Evolutionary conservation across 2,888 invertebrate species (phyloP), one percentile per base, ranked within the genome.

Genomic region (Caenorhabditis sinica): DNA sequence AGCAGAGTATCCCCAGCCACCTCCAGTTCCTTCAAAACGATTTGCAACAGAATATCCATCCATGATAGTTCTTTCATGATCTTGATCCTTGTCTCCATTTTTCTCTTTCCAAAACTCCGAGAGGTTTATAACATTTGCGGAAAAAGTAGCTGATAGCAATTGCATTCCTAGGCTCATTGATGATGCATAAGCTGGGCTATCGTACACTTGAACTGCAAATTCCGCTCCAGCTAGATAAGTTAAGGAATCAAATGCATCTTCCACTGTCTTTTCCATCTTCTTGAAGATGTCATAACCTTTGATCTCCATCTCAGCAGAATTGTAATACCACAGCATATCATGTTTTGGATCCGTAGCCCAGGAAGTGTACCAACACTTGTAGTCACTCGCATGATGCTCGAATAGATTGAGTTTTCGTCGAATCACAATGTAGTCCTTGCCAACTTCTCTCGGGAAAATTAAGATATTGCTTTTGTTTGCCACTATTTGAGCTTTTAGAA

Each of bases 1-100:
- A 0, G 96, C 97, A 0, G 97, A 97, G 93, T 98, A 98, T 1
- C 98, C 98, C 98, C 98, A 98, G 6, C 97, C 97, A 33, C 97
- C 97, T 2, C 98, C 98, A 92, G 97, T 96, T 9, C 86, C 88
- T 65, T 92, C 89, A 74, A 91, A 98, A 87, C 98, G 95, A 68
- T 79, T 87, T 4, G 88, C 83, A 1, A 90, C 89, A 4, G 85
- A 87, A 77, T 87, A 88, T 1, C 83, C 85, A 4, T 86, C 86
- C 13, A 83, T 71, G 1, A 43, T 33, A 0, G 61, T 33, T 25
- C 60, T 63, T 33, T 79, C 79, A 11, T 56, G 17, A 25, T 72
- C 79, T 6, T 56, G 56, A 40, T 82, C 85, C 30, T 60, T 74
- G 13, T 81, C 79, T 33, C 72, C 72, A 23, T 79, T 73, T 71